These are phyloP conservation scores for Achlya flavicornis DNA, from an alignment of 2,888 invertebrate genomes.

Conservation along the genomic window DNA sequence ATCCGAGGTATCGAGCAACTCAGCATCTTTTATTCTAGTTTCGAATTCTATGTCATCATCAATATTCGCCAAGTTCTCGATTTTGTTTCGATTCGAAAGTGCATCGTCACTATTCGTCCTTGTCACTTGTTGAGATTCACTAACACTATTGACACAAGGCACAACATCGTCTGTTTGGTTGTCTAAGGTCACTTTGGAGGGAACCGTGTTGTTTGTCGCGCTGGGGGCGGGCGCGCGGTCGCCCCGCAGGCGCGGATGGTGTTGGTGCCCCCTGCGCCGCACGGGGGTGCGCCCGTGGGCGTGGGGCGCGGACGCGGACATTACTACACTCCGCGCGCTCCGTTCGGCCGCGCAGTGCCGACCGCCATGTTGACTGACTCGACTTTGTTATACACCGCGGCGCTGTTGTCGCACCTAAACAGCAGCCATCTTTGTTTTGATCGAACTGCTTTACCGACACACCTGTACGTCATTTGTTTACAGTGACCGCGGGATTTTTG, in stretches of 20 bases:
- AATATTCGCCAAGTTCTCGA: slow-evolving; percentile 67
- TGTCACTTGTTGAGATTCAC: slow-evolving; percentile 83
- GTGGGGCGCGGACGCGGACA: slow-evolving; percentile 85
- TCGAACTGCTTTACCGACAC: slow-evolving; percentile 72
- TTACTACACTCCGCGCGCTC: slow-evolving; percentile 75
- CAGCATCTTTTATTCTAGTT: slow-evolving; percentile 59
- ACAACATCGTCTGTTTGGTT: slow-evolving; percentile 77
- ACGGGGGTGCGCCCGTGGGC: slow-evolving; percentile 84
- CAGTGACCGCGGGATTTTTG: slow-evolving; percentile 53
- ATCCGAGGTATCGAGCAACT: slow-evolving; percentile 68
- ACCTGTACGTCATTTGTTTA: slow-evolving; percentile 39
- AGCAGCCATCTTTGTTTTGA: slow-evolving; percentile 67
- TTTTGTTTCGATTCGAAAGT: slow-evolving; percentile 78
- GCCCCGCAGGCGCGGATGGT: slow-evolving; percentile 88
- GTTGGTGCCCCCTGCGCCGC: slow-evolving; percentile 89
- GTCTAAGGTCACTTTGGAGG: slow-evolving; percentile 79
- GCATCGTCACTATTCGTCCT: slow-evolving; percentile 83
- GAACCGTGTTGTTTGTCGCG: slow-evolving; percentile 55
- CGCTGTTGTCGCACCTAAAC: slow-evolving; percentile 67
- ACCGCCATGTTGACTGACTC: slow-evolving; percentile 85
- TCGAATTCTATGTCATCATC: slow-evolving; percentile 72
- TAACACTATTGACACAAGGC: slow-evolving; percentile 83
- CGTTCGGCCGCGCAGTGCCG: slow-evolving; percentile 79
- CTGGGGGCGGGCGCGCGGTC: slow-evolving; percentile 82
- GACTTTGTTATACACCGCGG: slow-evolving; percentile 56